Evolutionary conservation across 2,113 vertebrate species (phyloP).

Genomic region (Callionymus lyra): DNA sequence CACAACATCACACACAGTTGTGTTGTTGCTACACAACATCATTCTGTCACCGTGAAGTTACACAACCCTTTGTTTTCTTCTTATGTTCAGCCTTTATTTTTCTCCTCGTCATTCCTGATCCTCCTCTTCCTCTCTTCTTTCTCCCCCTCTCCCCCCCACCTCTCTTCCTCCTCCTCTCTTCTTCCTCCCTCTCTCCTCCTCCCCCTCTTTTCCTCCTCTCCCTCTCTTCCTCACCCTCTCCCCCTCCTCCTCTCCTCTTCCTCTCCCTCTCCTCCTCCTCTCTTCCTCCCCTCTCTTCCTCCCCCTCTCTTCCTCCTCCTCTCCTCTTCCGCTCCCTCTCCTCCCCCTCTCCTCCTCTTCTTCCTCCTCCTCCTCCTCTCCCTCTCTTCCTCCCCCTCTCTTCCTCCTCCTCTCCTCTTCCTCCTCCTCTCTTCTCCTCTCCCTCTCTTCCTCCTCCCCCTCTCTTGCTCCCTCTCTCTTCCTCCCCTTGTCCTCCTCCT

Average conservation of each 20-base stretch:
- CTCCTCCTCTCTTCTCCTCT: no score
- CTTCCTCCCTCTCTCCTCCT: conserved; percentile 20
- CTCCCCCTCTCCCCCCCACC: conserved; percentile 29
- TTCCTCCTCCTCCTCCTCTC: conserved; percentile 27
- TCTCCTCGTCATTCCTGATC: conserved; percentile 28
- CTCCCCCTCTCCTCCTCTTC: no score
- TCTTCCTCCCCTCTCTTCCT: conserved; percentile 21
- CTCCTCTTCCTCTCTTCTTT: no score
- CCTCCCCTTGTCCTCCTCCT: conserved; percentile 24
- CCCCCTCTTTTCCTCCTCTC: no score
- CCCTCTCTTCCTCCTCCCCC: conserved; percentile 29
- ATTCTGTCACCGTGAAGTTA: no score
- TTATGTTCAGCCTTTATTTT: conserved; percentile 40
- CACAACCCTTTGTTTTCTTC: neutral
- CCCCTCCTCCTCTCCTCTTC: conserved; percentile 24
- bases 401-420: conserved; percentile 27
- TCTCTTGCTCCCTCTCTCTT: conserved; percentile 37
- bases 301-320: no score
- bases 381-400: conserved; percentile 45
- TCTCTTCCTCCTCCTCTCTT: conserved; percentile 49
- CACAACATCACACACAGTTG: neutral
- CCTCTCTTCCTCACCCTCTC: conserved; percentile 36
- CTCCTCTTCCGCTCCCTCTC: conserved; percentile 46
- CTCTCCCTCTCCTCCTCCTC: conserved; percentile 27
- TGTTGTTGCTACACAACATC: no score